Evolutionary conservation across 1,140 invertebrate genomes (phyloP), one percentile per base, ranked within the genome.

Genomic region (Euura saliciscinereae): DNA sequence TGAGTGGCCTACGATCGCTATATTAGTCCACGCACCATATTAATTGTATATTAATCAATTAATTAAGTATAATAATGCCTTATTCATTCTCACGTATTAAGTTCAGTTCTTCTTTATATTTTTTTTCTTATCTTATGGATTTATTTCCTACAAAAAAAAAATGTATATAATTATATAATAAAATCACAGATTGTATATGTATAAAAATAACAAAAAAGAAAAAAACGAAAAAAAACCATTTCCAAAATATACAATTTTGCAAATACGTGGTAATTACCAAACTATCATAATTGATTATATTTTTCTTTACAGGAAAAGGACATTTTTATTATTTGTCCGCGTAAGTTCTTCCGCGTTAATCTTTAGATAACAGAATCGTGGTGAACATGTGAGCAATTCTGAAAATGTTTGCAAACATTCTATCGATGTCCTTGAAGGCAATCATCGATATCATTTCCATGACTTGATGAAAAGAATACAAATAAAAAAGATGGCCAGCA

Each of bases 181-280:
- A 76, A 80, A 77, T 71, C 71, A 79, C 74, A 76, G 70, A 79
- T 79, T 75, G 75, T n/a, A 11, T 80, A 82, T 72, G 71, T 81
- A 80, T 73, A 72, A 70, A 44, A 65, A 80, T 75, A 80, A 79
- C 75, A 75, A 77, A 81, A 81, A 81, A 80, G 82, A 82, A 51
- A 2, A 2, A 2, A 51, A 2, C n/a, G n/a, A 51, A 51, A 51
- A 51, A 51, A 51, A 51, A 51, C 46, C 6, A 51, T 51, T 11
- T 59, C 13, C 51, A 59, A 59, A 59, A 59, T 59, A 59, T 59
- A 59, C 69, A 69, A 82, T 83, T 83, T 83, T 83, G 79, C 81
- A 83, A 80, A 80, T 70, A 28, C 28, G 28, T 28, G 28, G 28
- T 28, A 28, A n/a, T n/a, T n/a, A 28, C 28, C 28, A 28, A 28